phyloP scores from a whole-genome alignment of 1,140 invertebrate species.

The Heliconius hewitsoni region DNA sequence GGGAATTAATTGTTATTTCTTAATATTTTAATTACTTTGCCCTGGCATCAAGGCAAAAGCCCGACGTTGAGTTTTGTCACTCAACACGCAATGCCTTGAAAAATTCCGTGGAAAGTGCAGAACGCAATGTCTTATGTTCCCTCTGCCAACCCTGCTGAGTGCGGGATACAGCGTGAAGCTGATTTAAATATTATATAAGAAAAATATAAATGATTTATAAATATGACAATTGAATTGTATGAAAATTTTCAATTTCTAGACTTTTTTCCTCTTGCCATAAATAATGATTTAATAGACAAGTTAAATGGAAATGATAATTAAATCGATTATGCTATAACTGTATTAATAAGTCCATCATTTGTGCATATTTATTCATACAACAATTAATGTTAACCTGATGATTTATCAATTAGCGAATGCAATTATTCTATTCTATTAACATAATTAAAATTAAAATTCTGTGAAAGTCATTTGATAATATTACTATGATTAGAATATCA shows the following conservation, averaged over 20 bases:
- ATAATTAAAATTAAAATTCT: constrained; percentile 4
- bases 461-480: background rate
- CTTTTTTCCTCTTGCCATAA: background rate
- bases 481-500: background rate
- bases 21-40: no score
- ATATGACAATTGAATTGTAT: no score
- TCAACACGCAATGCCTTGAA: no score
- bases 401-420: background rate
- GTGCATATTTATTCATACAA: background rate
- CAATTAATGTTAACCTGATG: background rate
- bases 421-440: background rate
- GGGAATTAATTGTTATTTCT: no score
- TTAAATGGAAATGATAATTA: background rate
- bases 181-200: background rate
- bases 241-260: no score
- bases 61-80: no score
- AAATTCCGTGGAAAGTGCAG: no score
- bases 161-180: no score
- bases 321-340: background rate
- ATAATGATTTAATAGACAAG: background rate
- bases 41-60: no score
- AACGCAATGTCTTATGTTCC: no score
- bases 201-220: background rate
- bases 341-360: background rate
- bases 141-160: no score